A percentile compares a stretch with the other conserved stretches of the same genome.
Evolutionary conservation across 2,113 vertebrate species (phyloP).

Genomic region (Suricata suricatta): DNA sequence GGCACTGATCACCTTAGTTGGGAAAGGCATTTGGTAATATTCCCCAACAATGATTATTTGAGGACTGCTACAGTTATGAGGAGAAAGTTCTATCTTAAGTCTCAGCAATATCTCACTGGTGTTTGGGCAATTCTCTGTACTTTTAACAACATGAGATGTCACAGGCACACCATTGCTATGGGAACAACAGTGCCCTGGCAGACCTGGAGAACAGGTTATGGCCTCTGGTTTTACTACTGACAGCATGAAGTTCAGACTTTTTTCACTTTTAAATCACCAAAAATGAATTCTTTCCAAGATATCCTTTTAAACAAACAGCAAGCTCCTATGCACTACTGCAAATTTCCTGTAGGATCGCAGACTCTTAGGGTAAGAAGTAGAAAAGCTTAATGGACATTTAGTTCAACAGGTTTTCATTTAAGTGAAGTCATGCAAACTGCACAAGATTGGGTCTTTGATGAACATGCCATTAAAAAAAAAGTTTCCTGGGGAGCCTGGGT

Average conservation of each 20-base stretch:
- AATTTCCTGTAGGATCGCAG: conserved; percentile 27
- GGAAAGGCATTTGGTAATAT: not conserved
- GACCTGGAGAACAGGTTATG: not conserved
- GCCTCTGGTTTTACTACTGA: not conserved
- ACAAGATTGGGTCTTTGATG: not conserved
- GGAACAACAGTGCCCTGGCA: not conserved
- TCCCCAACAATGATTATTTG: not conserved
- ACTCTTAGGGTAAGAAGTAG: not conserved
- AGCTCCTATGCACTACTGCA: not conserved
- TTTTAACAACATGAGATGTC: not conserved
- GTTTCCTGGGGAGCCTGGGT: not conserved
- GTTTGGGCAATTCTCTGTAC: not conserved
- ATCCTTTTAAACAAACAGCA: not conserved
- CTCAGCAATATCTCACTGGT: not conserved
- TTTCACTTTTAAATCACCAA: not conserved
- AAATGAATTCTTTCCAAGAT: not conserved
- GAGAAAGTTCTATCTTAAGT: not conserved
- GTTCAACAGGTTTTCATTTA: not conserved
- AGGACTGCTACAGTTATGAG: not conserved
- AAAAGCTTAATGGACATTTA: not conserved
- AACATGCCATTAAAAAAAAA: not conserved
- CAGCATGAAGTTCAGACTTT: not conserved
- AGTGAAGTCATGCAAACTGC: not conserved
- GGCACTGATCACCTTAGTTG: not conserved
- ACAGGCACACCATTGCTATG: not conserved